Evolutionary conservation across 1,140 invertebrate species (phyloP), one percentile per base, ranked within the genome.

Genomic region (Anoplolepis gracilipes): DNA sequence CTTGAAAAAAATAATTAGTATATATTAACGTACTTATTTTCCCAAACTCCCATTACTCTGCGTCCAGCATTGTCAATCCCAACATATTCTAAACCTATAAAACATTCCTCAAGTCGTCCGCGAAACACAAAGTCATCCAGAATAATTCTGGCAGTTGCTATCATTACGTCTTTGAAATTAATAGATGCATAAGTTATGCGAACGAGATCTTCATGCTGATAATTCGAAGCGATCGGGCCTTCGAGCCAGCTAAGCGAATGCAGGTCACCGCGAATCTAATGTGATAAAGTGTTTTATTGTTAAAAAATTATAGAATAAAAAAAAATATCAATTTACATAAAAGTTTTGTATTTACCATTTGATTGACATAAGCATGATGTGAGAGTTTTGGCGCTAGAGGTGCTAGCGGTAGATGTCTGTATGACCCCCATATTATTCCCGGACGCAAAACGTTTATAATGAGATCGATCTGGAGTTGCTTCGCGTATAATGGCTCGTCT

Each of bases 161-260:
- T 95, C 97, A 98, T 98, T 0, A 98, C 92, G 93, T 98, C 97
- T 90, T 96, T 96, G 95, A 98, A 98, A 92, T 98, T 98, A 0
- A 98, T 87, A 0, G 97, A 95, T 0, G 97, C 92, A 89, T 97
- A 97, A 49, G 96, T 95, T 6, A 96, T 95, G 65, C 95, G 94
- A 1, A 96, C 87, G 0, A 96, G 73, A 88, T 95, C 72, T 49
- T 92, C 93, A 53, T 96, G 62, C 28, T 89, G 82, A 0, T 4
- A 36, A 2, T 62, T 88, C 39, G 92, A 81, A 22, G 93, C 77
- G 57, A 95, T 92, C 28, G 96, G 95, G 72, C 96, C 97, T 93
- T 97, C 95, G 0, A 99, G 94, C 99, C 99, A 99, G 16, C 94
- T 96, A 1, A 99, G 92, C 46, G 97, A 97, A 0, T 97, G 97